Evolutionary conservation across 2,113 vertebrate genomes (phyloP), one percentile per base, ranked within the genome.

Genomic region (Garra rufa): DNA sequence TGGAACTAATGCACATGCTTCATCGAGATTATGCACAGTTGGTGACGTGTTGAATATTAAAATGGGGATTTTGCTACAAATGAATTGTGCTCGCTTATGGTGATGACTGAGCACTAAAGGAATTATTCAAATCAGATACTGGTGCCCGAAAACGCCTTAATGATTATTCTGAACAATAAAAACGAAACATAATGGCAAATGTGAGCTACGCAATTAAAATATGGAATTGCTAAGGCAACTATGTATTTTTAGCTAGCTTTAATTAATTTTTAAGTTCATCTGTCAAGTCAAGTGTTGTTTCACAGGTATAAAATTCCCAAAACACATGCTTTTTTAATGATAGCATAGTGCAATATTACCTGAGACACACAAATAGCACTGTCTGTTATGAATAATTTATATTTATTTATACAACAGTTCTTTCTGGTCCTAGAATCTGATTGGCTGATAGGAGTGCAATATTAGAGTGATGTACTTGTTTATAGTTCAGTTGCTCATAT

Each of bases 41-140:
- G 46, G 46, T 17, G 44, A 75, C 1, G 4, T 48, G 24, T 50
- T 50, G 73, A 50, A 75, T 48, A 75, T 50, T 10, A 41, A 69
- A 30, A 14, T 9, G 34, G 15, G 34, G 41, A 70, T 70, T n/a
- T 34, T 17, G 0, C 7, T 17, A 59, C n/a, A n/a, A n/a, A 24
- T 59, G 0, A n/a, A 70, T 70, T 41, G 67, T 41, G 65, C 34
- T 41, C 19, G 21, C 34, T 1, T 21, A 9, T n/a, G 65, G 19
- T n/a, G 34, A 10, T 38, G 24, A 17, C 50, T 19, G 3, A 50
- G 13, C 1, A 19, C 44, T 75, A 19, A 52, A 48, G 3, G 13
- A 50, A 50, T 75, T n/a, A 74, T 74, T n/a, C 44, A 74, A 48
- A 50, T 48, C 3, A 75, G 24, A 75, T 75, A 46, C 11, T 14